Conservation (phyloP, 1,140 invertebrate genomes). For the Pararge aegeria region DNA sequence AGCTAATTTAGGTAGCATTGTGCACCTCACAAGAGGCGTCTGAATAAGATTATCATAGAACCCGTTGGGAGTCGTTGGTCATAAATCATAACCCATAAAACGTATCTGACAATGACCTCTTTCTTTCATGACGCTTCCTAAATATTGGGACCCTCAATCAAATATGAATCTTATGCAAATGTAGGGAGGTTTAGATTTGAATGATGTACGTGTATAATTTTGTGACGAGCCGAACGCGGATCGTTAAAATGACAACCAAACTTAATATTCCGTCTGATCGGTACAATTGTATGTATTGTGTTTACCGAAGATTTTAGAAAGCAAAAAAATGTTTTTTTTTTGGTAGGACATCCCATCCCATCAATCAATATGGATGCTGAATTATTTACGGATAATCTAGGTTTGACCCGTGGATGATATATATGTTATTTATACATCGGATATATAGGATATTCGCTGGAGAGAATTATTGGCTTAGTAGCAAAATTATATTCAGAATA, state of each 20-base stretch:
- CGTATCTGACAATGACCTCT: slow-evolving; percentile 70
- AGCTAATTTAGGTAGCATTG: slow-evolving; percentile 80
- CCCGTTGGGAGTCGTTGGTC: slow-evolving; percentile 76
- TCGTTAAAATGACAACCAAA: slow-evolving; percentile 77
- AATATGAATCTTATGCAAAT: slow-evolving; percentile 31
- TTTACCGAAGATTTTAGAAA: slow-evolving; percentile 69
- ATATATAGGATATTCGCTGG: slow-evolving; percentile 10
- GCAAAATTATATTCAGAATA: slow-evolving; percentile 1
- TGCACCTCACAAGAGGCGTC: slow-evolving; percentile 63
- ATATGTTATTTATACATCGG: too few species aligned
- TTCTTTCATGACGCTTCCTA: slow-evolving; percentile 65
- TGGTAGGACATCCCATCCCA: slow-evolving; percentile 61
- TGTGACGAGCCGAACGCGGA: slow-evolving; percentile 48
- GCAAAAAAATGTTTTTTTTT: slow-evolving; percentile 50
- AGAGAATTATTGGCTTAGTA: not conserved
- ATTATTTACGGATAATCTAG: slow-evolving; percentile 44
- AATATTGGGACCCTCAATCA: slow-evolving; percentile 22
- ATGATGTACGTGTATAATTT: slow-evolving; percentile 23
- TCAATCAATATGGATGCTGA: slow-evolving; percentile 59
- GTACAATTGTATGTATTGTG: slow-evolving; percentile 78
- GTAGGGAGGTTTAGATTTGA: slow-evolving; percentile 28
- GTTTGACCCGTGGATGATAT: slow-evolving; percentile 27
- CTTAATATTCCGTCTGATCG: slow-evolving; percentile 78
- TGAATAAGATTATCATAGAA: slow-evolving; percentile 78
- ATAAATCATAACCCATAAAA: slow-evolving; percentile 79